Base-by-base conservation (phyloP, 2,888 invertebrate species). In the Tetranychus truncatus region DNA sequence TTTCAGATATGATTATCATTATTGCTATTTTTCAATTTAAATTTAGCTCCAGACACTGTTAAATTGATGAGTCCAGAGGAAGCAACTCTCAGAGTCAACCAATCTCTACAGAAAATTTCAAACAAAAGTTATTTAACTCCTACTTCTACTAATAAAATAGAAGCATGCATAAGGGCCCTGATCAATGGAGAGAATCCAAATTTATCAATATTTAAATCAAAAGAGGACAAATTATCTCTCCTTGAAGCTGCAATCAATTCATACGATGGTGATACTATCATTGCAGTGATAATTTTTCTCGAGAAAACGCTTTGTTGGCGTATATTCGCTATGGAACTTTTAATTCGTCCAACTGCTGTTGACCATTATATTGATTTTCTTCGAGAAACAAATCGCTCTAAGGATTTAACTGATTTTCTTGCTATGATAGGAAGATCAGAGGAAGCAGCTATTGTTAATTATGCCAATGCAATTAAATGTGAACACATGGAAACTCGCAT, bases 341-440 rank as follows among this genome's bases (percentile, higher is more conserved):
- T 20, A 8, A 74, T 71, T 46, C 66, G 76, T 21, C 74, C 75
- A n/a, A 45, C 74, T 34, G 77, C 77, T 21, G 45, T 73, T 20
- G 73, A 77, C 66, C 77, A 77, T 66, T 76, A 76, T 45, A 21
- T 77, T 21, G 66, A 72, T 44, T 77, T 75, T 71, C 71, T 77
- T 21, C 45, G 34, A 71, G 18, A 72, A 44, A 66, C 20, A 7
- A 72, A 73, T 44, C 67, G 46, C 69, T 20, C n/a, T 2, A 45
- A 75, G 45, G 66, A 77, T 66, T 71, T 74, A 65, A 66, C 66
- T 0, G 75, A 75, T 24, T 69, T 73, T 6, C 69, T 77, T 21
- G 24, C 46, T 9, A 75, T 75, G 76, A 55, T 77, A 45, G 77
- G 77, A 7, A 20, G 73, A 66, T 67, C 65, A 15, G 77, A 77